A percentile compares a stretch with the other conserved stretches of the same genome.
phyloP scores from a whole-genome alignment of 1,140 invertebrate species.

The Homarus americanus region DNA sequence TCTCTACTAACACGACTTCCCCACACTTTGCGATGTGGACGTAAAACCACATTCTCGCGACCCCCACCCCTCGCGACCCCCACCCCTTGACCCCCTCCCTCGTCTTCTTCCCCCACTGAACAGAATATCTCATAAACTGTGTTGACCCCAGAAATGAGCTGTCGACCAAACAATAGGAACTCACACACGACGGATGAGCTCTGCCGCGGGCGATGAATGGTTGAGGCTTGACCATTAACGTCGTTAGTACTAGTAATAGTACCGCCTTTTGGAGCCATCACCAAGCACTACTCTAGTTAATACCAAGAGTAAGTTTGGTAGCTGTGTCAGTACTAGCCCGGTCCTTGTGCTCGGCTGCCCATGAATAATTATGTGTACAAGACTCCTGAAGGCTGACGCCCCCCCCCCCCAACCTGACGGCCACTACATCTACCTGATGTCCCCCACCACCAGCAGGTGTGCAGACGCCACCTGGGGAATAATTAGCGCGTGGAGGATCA shows the following conservation, averaged over 20 bases:
- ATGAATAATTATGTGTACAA: neutral
- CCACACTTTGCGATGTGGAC: neutral
- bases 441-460: neutral
- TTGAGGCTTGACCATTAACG: neutral
- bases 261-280: neutral
- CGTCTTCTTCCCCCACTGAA: neutral
- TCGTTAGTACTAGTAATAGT: neutral
- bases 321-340: neutral
- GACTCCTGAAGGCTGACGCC: neutral
- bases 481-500: slow-evolving; percentile 1
- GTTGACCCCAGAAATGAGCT: neutral
- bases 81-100: neutral
- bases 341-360: neutral
- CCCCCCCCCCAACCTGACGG: too few species aligned
- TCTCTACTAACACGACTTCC: too few species aligned
- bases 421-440: neutral
- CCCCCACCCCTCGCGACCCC: neutral
- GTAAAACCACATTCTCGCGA: neutral
- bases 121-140: neutral
- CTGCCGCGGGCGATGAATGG: neutral
- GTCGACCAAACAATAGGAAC: neutral
- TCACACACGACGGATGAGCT: neutral
- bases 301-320: neutral
- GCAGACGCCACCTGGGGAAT: neutral
- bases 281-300: neutral